Evolutionary conservation across 2,113 vertebrate genomes (phyloP).

Genomic region (Pelvicachromis taeniatus): DNA sequence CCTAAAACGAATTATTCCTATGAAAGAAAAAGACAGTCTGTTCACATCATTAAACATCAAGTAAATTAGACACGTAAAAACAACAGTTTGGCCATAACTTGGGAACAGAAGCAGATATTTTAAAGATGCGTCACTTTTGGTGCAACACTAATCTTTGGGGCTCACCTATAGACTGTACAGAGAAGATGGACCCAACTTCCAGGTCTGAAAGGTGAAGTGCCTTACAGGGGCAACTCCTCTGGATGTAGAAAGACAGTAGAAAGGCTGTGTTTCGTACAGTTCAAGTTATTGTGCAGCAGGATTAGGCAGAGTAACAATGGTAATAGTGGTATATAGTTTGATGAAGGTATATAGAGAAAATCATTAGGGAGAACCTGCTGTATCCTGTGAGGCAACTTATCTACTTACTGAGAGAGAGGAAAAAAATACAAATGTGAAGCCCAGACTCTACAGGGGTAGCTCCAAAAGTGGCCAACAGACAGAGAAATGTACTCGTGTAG

Average conservation of each 20-base stretch:
- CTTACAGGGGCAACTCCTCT: not conserved
- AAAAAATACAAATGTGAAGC: rapidly evolving
- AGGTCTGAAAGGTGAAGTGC: too few species aligned
- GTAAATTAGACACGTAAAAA: not conserved
- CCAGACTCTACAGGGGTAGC: not conserved
- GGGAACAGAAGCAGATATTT: not conserved
- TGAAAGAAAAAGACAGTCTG: not conserved
- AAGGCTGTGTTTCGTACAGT: not conserved
- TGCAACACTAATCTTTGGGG: not conserved
- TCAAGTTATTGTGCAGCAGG: not conserved
- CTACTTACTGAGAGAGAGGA: not conserved
- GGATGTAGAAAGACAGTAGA: not conserved
- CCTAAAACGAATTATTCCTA: not conserved
- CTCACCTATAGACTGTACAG: not conserved
- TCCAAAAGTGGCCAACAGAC: not conserved
- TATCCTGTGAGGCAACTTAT: not conserved
- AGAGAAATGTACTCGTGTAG: not conserved
- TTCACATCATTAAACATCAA: not conserved
- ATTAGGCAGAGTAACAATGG: not conserved
- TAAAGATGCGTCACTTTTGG: not conserved
- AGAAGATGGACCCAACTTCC: not conserved
- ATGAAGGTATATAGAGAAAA: not conserved
- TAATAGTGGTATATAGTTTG: not conserved
- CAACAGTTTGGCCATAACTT: not conserved
- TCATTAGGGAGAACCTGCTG: not conserved